Conservation (phyloP, 2,888 invertebrate species). For the Pristionchus mayeri region DNA sequence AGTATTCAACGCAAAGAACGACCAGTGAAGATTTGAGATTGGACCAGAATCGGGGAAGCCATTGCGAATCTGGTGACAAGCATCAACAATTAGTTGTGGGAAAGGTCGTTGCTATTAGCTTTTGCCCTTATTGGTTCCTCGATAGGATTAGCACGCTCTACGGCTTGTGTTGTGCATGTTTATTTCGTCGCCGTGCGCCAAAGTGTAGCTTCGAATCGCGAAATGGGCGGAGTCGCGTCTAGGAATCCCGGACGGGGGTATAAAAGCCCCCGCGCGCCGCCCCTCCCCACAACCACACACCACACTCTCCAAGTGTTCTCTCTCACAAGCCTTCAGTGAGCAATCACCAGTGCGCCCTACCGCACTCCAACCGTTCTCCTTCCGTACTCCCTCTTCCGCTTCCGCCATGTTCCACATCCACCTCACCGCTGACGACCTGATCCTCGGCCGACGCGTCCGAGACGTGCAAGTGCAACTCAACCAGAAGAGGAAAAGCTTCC, state of each 20-base stretch:
- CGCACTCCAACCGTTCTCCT: background rate
- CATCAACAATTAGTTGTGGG: too few species aligned
- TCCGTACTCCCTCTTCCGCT: background rate
- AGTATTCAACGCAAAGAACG: too few species aligned
- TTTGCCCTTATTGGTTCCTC: background rate
- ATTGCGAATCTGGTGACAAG: too few species aligned
- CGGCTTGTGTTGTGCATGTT: background rate
- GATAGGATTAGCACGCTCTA: background rate
- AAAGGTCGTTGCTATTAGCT: background rate
- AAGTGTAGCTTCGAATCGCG: constrained; percentile 11
- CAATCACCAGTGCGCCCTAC: background rate
- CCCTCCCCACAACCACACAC: background rate
- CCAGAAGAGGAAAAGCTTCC: constrained; percentile 34
- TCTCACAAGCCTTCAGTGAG: background rate
- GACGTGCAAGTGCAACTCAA: background rate
- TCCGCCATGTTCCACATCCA: constrained; percentile 39
- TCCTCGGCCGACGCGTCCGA: background rate
- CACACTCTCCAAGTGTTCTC: constrained; percentile 7
- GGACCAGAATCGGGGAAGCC: too few species aligned
- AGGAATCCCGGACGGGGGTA: background rate
- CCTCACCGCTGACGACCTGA: constrained; percentile 25
- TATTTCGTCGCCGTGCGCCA: background rate
- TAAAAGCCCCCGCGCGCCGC: constrained; percentile 15
- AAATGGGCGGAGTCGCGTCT: background rate
- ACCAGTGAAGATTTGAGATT: too few species aligned